These are phyloP conservation scores for Cyanoliseus patagonus DNA, from an alignment of 2,113 vertebrate species.

Conservation along the genomic window DNA sequence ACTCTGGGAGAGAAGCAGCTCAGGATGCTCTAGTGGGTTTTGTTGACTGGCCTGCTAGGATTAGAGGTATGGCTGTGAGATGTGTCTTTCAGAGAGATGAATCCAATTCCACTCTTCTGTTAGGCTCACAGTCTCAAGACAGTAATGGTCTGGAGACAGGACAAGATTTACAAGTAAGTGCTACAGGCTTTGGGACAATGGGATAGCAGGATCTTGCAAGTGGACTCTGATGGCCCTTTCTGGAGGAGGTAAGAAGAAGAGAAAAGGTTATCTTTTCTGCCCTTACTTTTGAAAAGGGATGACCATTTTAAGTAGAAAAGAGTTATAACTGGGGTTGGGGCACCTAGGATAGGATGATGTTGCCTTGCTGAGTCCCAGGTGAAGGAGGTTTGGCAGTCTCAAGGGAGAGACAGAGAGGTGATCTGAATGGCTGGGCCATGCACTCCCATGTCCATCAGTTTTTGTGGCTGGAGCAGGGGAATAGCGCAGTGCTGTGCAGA, in stretches of 20 bases:
- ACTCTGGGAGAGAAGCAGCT: not conserved
- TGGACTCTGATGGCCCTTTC: not conserved
- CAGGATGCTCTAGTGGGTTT: not conserved
- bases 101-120: not conserved
- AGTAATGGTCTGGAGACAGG: not conserved
- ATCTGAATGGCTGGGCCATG: not conserved
- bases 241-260: not conserved
- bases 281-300: not conserved
- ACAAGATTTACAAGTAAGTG: not conserved
- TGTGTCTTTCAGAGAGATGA: not conserved
- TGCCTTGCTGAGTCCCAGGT: not conserved
- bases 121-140: not conserved
- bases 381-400: not conserved
- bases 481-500: not conserved
- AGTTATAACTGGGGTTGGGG: not conserved
- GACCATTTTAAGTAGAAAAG: not conserved
- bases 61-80: not conserved
- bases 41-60: not conserved
- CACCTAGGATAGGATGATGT: not conserved
- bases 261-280: not conserved
- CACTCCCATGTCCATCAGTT: not conserved
- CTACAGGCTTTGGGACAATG: not conserved
- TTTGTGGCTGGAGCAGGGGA: not conserved
- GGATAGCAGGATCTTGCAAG: not conserved
- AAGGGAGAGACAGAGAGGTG: not conserved